Conservation (phyloP, 2,113 vertebrate genomes). For the Circaetus cinerascens region DNA sequence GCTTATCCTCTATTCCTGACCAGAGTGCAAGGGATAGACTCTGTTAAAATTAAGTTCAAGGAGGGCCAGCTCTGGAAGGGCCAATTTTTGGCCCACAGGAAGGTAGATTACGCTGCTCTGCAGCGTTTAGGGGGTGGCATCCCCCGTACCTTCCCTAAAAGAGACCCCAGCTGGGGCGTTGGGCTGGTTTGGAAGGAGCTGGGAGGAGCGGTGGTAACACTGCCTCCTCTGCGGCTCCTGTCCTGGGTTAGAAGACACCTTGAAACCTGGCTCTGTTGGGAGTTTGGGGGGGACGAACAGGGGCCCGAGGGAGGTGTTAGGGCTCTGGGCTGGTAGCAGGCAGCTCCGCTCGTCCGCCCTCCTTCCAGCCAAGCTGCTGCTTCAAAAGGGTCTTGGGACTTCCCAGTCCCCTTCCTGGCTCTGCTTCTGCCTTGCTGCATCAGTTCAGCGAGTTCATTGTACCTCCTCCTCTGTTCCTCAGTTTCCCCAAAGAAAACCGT, state of each 20-base stretch:
- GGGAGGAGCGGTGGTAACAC: neutral
- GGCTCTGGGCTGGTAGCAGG: neutral
- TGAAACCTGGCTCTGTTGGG: neutral
- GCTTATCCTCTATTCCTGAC: neutral
- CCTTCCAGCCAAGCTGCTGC: neutral
- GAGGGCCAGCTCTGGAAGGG: neutral
- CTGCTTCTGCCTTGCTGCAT: neutral
- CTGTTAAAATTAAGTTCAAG: neutral
- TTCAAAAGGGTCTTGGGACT: neutral
- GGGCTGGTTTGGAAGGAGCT: neutral
- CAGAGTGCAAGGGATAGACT: neutral
- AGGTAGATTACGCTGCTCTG: neutral
- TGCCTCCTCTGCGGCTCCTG: neutral
- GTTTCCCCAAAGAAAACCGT: neutral
- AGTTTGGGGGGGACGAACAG: neutral
- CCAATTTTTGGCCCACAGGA: neutral
- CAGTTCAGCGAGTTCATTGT: rapidly evolving
- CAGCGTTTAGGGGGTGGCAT: rapidly evolving
- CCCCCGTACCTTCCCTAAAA: neutral
- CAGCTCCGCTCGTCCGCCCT: rapidly evolving
- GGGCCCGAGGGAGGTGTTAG: neutral
- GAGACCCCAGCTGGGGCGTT: neutral
- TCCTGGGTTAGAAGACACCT: neutral
- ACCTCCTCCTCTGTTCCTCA: neutral
- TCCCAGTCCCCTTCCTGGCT: neutral